Base-by-base conservation (phyloP, 2,888 invertebrate species). In the Catocala fraxini region DNA sequence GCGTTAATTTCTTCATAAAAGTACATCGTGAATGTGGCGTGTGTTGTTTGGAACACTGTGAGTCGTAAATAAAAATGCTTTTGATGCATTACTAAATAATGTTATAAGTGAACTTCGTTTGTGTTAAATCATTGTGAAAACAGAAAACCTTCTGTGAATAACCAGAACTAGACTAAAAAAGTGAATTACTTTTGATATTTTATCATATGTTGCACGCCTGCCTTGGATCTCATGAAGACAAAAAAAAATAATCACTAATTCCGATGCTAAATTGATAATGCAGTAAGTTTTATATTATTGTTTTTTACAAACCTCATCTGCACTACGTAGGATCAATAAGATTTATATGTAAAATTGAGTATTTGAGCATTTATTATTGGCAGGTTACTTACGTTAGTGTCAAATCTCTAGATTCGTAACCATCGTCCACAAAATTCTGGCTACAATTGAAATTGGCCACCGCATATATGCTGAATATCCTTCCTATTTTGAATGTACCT, bases 21-120 rank as follows among this genome's bases (percentile, higher is more conserved):
- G 87, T 90, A 90, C 87, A 89, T 91, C 90, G 92, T 92, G 94
- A 94, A 94, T 94, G 94, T 94, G 94, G 94, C 94, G 94, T 94
- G 94, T 94, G 94, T 94, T 94, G 94, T 94, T 94, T 94, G 92
- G 89, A 85, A 86, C 88, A 86, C 86, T 86, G 85, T 83, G 89
- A 93, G 87, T 92, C 92, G 93, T 94, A 94, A 93, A 93, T 93
- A 93, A 93, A 92, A 93, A 93, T 90, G 89, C 87, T 82, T 84
- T 86, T 79, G 81, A 88, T 88, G 79, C 82, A 81, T 78, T 81
- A 81, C 60, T 85, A 87, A 86, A 85, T 82, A 75, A 78, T 77
- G 78, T 74, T 86, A 61, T 84, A 86, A 84, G 83, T 89, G 84
- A 78, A 81, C 73, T 84, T 84, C 72, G 75, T 83, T 75, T 83